Evolutionary conservation across 2,113 vertebrate genomes (phyloP), one percentile per base, ranked within the genome.

Genomic region (Scomber colias): DNA sequence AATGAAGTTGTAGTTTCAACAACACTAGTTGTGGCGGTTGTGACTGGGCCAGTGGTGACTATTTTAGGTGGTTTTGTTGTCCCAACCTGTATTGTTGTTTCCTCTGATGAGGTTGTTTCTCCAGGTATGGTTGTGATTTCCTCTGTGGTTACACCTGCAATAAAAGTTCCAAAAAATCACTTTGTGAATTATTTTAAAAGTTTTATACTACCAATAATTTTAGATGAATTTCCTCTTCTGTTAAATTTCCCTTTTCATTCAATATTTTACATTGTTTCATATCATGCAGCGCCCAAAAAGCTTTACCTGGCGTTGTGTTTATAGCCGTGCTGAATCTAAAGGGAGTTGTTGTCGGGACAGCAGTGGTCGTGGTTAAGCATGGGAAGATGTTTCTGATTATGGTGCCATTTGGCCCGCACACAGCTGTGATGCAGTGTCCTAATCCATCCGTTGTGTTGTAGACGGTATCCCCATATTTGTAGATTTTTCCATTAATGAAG

Each of bases 361-460:
- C 0, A 0, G 92, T 75, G 0, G 92, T 40, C 0, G 1, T 40
- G 1, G 0, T 65, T 14, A 71, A 0, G 76, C 97, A 97, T 0
- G n/a, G 0, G 0, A 79, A 24, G 0, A 95, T 13, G 0, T 0
- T 13, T 69, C 96, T 95, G 0, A 71, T 31, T 24, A 97, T 75
- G 0, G 90, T 95, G 50, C 96, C 96, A 5, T 97, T 93, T 5
- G 54, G 54, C 5, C 91, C 92, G 67, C 98, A 99, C 13, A 2
- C 67, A 61, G 96, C 97, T 0, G 80, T 93, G 27, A 99, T 95
- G 75, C 98, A 99, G 24, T 93, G 87, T 24, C 96, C 97, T 0
- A 85, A 87, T 15, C 97, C 97, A 12, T 99, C 98, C 0, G 95
- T 95, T 0, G 96, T 98, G 75, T 95, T 82, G 87, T 99, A 99